phyloP scores from a whole-genome alignment of 2,797 vertebrate species.

The Austrolebias charrua region DNA sequence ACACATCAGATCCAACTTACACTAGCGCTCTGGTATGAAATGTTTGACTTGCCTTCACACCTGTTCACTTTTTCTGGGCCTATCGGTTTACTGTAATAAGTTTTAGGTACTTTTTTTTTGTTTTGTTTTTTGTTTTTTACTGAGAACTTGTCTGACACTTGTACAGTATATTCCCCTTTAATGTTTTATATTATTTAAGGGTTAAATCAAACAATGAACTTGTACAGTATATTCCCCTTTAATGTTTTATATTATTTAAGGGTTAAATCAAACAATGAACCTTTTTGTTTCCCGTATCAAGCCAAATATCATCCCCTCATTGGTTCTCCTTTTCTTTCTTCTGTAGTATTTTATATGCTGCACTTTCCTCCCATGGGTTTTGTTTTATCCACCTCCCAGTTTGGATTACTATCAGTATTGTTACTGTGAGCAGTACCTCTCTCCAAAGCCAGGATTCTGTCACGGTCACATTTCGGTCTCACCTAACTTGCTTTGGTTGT shows the following conservation, averaged over 20 bases:
- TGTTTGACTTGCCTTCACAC: neutral
- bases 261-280: conserved; percentile 16
- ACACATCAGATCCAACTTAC: conserved; percentile 97
- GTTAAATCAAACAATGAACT: too few species aligned
- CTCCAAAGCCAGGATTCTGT: conserved; percentile 59
- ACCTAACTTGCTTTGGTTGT: conserved; percentile 42
- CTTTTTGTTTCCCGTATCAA: conserved; percentile 27
- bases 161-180: neutral
- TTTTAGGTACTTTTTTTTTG: neutral
- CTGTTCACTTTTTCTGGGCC: neutral
- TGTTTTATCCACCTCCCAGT: conserved; percentile 56
- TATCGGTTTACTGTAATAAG: neutral
- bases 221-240: neutral
- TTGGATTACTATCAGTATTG: conserved; percentile 59
- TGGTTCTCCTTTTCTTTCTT: conserved; percentile 38
- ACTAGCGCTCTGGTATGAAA: conserved; percentile 93
- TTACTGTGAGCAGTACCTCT: conserved; percentile 56
- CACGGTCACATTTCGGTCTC: conserved; percentile 57
- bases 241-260: conserved; percentile 16
- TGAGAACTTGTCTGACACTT: neutral
- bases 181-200: conserved; percentile 16
- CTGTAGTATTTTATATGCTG: conserved; percentile 39
- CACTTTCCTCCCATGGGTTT: conserved; percentile 56
- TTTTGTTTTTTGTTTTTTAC: too few species aligned
- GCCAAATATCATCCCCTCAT: conserved; percentile 39